Evolutionary conservation across 2,113 vertebrate genomes (phyloP), one percentile per base, ranked within the genome.

Genomic region (Strix uralensis): DNA sequence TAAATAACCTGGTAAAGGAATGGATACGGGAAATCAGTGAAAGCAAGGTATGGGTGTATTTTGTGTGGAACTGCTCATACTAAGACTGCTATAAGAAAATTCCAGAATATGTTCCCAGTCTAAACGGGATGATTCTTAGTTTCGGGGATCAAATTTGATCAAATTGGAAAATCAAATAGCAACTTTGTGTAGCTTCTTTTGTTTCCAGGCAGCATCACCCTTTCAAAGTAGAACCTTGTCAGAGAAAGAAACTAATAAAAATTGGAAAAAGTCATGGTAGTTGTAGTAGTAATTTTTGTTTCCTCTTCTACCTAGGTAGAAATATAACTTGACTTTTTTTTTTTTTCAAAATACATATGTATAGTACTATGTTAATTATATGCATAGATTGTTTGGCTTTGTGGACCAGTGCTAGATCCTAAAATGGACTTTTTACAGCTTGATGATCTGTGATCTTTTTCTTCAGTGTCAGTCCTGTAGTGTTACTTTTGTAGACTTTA

Each of bases 1-100:
- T 99, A 95, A 99, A 99, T 97, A 98, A 98, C 61, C 96, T 99
- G 87, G 99, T 98, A 73, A 99, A 99, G 95, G 98, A 99, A 88
- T 99, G 99, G 99, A 99, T 99, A 91, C 98, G 97, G 61, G 98
- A 99, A 94, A 98, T 98, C 95, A 99, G 99, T 97, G 98, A 98
- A 97, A 95, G 98, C 84, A 99, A 99, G 99, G 99, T 99, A 98
- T 93, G 97, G 40, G 44, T 80, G 9, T 86, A 32, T 90, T 92
- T 73, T 94, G 69, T 1, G 0, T 83, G 62, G 11, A 80, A 58
- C 26, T 19, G 3, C 22, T 86, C 10, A 1, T 81, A 16, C 16
- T 54, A 49, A 54, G n/a, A 58, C 9, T 72, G 5, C 13, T 84
- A 7, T 65, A 73, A 36, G 32, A 75, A 73, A 75, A 65, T 65